A percentile compares a stretch with the other conserved stretches of the same genome.
These are phyloP conservation scores for Gadus chalcogrammus DNA, from an alignment of 2,113 vertebrate genomes.

Conservation along the genomic window DNA sequence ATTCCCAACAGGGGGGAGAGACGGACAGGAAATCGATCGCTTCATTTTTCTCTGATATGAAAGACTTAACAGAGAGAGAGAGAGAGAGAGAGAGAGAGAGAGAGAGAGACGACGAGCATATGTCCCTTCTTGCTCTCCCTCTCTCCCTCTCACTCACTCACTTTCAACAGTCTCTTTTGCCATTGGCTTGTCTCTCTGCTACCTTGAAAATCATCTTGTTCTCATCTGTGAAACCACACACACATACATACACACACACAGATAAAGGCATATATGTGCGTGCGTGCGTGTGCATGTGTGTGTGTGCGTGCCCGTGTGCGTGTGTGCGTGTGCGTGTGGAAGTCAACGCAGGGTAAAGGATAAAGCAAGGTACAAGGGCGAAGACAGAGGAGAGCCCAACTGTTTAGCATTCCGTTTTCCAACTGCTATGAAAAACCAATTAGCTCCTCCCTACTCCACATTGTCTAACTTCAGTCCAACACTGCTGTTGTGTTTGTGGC, in stretches of 20 bases:
- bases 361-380: slow-evolving; percentile 8
- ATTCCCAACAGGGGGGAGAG: slow-evolving; percentile 61
- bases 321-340: not conserved
- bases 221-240: slow-evolving; percentile 37
- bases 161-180: slow-evolving; percentile 12
- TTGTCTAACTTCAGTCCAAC: not conserved
- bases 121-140: slow-evolving; percentile 18
- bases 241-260: slow-evolving; percentile 8
- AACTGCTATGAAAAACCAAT: slow-evolving; percentile 7
- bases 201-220: slow-evolving; percentile 43
- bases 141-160: slow-evolving; percentile 6
- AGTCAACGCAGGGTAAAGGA: slow-evolving; percentile 10
- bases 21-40: slow-evolving; percentile 70
- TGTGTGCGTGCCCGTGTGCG: no score
- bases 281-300: no score
- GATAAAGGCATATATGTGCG: not conserved
- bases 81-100: slow-evolving; percentile 11
- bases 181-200: slow-evolving; percentile 2
- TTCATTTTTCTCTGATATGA: slow-evolving; percentile 67
- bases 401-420: not conserved
- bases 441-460: no score
- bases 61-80: slow-evolving; percentile 45
- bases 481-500: slow-evolving; percentile 1
- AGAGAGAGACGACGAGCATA: slow-evolving; percentile 30
- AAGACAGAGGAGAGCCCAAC: not conserved